Percentiles rank a stretch among this genome's conserved stretches.
These are phyloP conservation scores for Dichetophora obliterata DNA, from an alignment of 2,888 invertebrate genomes.

Conservation along the genomic window DNA sequence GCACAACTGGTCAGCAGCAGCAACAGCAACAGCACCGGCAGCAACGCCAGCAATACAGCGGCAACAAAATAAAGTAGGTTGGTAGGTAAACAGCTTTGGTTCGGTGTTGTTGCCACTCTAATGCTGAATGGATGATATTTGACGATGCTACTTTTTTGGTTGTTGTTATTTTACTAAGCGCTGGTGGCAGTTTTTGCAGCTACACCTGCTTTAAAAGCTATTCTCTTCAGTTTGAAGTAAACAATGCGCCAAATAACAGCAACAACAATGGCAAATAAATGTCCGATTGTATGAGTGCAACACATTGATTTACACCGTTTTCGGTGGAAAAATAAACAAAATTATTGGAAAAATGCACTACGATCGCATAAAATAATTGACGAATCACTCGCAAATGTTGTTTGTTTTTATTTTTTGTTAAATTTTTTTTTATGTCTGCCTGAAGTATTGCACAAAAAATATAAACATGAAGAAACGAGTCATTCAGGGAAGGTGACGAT, in stretches of 20 bases:
- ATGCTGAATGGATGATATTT: background rate
- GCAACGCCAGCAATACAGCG: background rate
- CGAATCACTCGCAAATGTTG: background rate
- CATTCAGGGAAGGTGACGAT: slow-evolving; percentile 3
- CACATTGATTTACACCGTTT: too few species aligned
- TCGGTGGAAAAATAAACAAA: background rate
- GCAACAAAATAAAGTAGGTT: slow-evolving; percentile 51
- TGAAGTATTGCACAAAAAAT: background rate
- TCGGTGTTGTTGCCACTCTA: slow-evolving; percentile 8
- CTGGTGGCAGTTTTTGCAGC: slow-evolving; percentile 8
- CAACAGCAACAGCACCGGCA: background rate
- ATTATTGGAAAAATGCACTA: slow-evolving; percentile 9
- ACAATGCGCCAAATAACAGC: background rate
- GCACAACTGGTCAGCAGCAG: slow-evolving; percentile 22
- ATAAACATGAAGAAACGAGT: background rate
- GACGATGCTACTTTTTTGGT: background rate
- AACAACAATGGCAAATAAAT: background rate
- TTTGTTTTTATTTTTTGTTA: background rate
- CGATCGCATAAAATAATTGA: slow-evolving; percentile 11
- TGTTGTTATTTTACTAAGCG: background rate
- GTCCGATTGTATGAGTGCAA: background rate
- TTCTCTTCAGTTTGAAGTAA: slow-evolving; percentile 17
- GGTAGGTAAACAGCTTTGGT: slow-evolving; percentile 53
- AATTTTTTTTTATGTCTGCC: background rate
- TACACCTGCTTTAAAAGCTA: slow-evolving; percentile 18